These are phyloP conservation scores for Drosophila seclusa DNA, from an alignment of 2,888 invertebrate genomes.

Conservation along the genomic window DNA sequence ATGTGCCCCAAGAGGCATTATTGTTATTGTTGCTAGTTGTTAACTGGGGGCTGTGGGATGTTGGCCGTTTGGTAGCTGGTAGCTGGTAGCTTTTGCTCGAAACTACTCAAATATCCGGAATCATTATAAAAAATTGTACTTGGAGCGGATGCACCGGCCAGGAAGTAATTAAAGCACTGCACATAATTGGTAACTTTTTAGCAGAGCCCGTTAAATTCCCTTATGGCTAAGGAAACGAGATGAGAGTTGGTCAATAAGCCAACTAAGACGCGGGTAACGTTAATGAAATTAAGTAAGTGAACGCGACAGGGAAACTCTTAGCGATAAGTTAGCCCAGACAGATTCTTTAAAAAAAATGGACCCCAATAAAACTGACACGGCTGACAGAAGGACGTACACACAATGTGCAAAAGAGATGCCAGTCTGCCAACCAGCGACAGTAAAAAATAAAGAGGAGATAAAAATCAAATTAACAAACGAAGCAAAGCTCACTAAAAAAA, in stretches of 20 bases:
- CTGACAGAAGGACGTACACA: slow-evolving; percentile 50
- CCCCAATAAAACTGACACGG: slow-evolving; percentile 55
- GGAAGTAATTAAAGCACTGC: slow-evolving; percentile 74
- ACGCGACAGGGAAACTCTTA: slow-evolving; percentile 22
- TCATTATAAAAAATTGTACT: slow-evolving; percentile 76
- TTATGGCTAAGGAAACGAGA: slow-evolving; percentile 32
- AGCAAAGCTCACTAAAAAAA: slow-evolving; percentile 30
- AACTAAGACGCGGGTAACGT: slow-evolving; percentile 25
- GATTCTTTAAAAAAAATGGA: slow-evolving; percentile 36
- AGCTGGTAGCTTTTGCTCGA: slow-evolving; percentile 67
- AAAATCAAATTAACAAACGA: slow-evolving; percentile 78
- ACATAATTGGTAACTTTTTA: slow-evolving; percentile 73
- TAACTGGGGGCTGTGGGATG: slow-evolving; percentile 14
- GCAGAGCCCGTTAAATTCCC: slow-evolving; percentile 37
- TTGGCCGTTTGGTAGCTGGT: slow-evolving; percentile 36
- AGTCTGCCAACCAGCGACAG: slow-evolving; percentile 27
- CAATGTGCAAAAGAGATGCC: slow-evolving; percentile 57
- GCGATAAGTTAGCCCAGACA: slow-evolving; percentile 17
- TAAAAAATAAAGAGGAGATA: slow-evolving; percentile 73
- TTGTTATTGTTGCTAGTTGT: slow-evolving; percentile 62
- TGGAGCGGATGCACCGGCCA: slow-evolving; percentile 59
- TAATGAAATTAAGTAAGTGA: slow-evolving; percentile 34
- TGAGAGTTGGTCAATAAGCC: slow-evolving; percentile 18
- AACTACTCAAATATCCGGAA: slow-evolving; percentile 80
- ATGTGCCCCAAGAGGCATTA: slow-evolving; percentile 53